A percentile compares a stretch with the other conserved stretches of the same genome.
Evolutionary conservation across 92 coral and sea anemone species (phyloP).

Genomic region (Zoanthus sociatus): DNA sequence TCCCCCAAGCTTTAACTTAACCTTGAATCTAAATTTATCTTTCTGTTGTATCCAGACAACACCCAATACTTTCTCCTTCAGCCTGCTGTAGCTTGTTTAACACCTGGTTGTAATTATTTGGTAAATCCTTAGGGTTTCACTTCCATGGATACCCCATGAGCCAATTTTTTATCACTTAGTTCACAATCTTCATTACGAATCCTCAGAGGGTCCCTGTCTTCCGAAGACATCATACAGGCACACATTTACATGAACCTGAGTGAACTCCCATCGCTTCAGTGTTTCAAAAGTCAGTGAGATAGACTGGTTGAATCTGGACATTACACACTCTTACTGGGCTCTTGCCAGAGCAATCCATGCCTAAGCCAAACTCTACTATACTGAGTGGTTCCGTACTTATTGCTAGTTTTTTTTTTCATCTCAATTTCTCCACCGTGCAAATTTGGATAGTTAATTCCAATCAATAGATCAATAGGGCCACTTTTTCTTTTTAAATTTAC

Average conservation of each 20-base stretch:
- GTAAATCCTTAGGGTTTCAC: slow-evolving; percentile 48
- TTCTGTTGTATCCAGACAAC: neutral
- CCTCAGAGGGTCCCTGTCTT: slow-evolving; percentile 45
- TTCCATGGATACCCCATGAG: slow-evolving; percentile 67
- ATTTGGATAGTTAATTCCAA: slow-evolving; percentile 57
- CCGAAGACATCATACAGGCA: slow-evolving; percentile 43
- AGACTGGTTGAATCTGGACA: slow-evolving; percentile 14
- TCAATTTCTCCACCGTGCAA: slow-evolving; percentile 72
- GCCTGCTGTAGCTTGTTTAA: slow-evolving; percentile 50
- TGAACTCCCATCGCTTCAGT: slow-evolving; percentile 71
- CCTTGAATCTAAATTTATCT: neutral
- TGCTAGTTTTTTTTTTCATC: slow-evolving; percentile 29
- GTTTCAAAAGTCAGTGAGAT: slow-evolving; percentile 56
- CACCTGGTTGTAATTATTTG: slow-evolving; percentile 57
- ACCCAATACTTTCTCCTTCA: neutral
- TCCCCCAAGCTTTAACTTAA: neutral
- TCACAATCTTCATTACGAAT: slow-evolving; percentile 56
- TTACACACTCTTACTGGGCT: neutral
- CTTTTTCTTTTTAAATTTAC: too few relatives aligned
- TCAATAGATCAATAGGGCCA: neutral
- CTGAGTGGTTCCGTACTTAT: slow-evolving; percentile 54
- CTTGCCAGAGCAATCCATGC: neutral
- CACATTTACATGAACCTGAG: slow-evolving; percentile 53
- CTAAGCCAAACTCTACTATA: slow-evolving; percentile 63
- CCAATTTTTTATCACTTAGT: slow-evolving; percentile 50